Base-by-base conservation (phyloP, 2,888 invertebrate species). In the Aphelenchoides bicaudatus region DNA sequence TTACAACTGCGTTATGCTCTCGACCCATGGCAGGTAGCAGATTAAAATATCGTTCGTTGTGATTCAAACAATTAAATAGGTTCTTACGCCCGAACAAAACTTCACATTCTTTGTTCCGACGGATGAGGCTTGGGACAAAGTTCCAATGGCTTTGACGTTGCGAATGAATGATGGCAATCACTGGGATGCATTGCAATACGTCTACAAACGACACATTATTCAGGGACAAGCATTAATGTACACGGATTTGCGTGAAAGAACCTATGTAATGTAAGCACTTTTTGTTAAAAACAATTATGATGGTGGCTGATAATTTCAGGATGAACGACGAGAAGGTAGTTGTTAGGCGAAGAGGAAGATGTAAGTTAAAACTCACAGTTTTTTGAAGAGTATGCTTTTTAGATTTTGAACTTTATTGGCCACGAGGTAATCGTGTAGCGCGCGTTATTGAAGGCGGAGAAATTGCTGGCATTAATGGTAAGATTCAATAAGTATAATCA, bases 401-500 rank as follows among this genome's bases (percentile, higher is more conserved):
- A 79, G 79, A 67, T 51, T 79, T 72, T 58, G 75, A 79, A 53
- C 65, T 79, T 47, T 79, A 75, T 58, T 79, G 79, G 79, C 79
- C 79, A 16, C 60, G 77, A 23, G 79, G 78, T 6, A 74, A 78
- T 53, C 68, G 71, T 2, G 73, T 73, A 3, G 79, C 79, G 0
- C 67, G 70, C 4, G 61, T 79, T 6, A 59, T 78, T 1, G 78
- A 79, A 62, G 86, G 91, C 66, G 89, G 92, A 25, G 91, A 94
- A 80, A 89, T 94, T 3, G 89, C 90, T 77, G 92, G 92, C 81
- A 91, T 90, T 80, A 93, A 93, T 80, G 93, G 93, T 52, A 88
- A 91, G 71, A 91, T 93, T 71, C 92, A 93, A n/a, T n/a, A n/a
- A n/a, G n/a, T n/a, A n/a, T n/a, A n/a, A n/a, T n/a, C 81, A n/a